Percentiles rank a stretch among this genome's conserved stretches.
Conservation (phyloP, 2,113 vertebrate genomes). For the Sapajus apella region DNA sequence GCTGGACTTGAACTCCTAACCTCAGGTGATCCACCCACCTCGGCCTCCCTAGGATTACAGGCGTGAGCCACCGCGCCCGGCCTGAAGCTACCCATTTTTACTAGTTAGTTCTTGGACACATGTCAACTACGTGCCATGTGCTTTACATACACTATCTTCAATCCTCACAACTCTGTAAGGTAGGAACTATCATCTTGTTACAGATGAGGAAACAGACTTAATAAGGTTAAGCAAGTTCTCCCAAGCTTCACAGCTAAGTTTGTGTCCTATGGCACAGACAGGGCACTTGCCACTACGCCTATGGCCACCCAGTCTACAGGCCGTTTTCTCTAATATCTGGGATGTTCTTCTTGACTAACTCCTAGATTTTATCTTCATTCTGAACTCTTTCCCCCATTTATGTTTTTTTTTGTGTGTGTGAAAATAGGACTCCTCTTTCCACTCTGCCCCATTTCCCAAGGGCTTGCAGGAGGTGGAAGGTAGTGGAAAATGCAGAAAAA, state of each 20-base stretch:
- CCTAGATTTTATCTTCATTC: neutral
- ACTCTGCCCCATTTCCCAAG: neutral
- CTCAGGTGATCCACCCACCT: too few species aligned
- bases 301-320: neutral
- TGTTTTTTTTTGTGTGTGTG: neutral
- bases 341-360: neutral
- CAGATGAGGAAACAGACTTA: neutral
- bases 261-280: neutral
- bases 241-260: neutral
- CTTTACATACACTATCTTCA: neutral
- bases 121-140: neutral
- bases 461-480: neutral
- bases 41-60: too few species aligned
- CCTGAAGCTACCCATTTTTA: slow-evolving; percentile 13
- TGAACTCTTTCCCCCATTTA: neutral
- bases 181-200: neutral
- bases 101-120: neutral
- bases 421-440: neutral
- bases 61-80: too few species aligned
- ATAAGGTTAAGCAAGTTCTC: neutral
- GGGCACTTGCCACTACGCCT: neutral
- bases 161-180: neutral
- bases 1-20: too few species aligned
- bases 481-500: neutral
- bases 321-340: neutral